Evolutionary conservation across 2,113 vertebrate species (phyloP), one percentile per base, ranked within the genome.

Genomic region (Athene cunicularia): DNA sequence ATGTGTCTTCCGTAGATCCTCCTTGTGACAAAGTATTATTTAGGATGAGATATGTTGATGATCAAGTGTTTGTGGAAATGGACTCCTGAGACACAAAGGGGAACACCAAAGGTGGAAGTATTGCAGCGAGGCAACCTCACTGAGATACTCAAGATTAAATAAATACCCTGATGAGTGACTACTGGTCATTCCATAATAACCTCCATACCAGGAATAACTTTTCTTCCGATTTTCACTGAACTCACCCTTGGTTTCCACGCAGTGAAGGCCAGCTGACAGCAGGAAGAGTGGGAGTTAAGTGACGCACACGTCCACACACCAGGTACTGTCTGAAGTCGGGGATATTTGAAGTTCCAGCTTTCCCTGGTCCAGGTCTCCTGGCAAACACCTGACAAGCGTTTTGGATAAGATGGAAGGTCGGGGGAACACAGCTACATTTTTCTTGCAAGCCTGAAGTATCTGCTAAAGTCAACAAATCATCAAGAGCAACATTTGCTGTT

Each of bases 271-370:
- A 50, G 63, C 5, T n/a, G 75, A 1, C 10, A 43, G 19, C 33
- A 68, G 77, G 33, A 32, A 11, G 58, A 43, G 16, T 15, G 4
- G 6, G 22, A 49, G 32, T 19, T 24, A 16, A 35, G 23, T 11
- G 33, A 37, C 45, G 19, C 3, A 0, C 45, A 14, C 0, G 0
- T 4, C 32, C 47, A 7, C 3, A 1, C 1, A 4, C 6, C 37
- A 28, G 72, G 16, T 8, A 43, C 27, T 7, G 6, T 32, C 39
- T 12, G 2, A 27, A 52, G 14, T 4, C 5, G 1, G 26, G n/a
- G 43, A 12, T 14, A 26, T 23, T 27, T 21, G 1, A 33, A 39
- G 17, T 14, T 60, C 28, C 49, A 39, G 23, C n/a, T 24, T 45
- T 53, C 11, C 53, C 58, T 15, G 47, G 13, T 2, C 28, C 76